Percentiles rank a stretch among this genome's conserved stretches.
Conservation (phyloP, 2,888 invertebrate genomes). For the Colostygia pectinataria region DNA sequence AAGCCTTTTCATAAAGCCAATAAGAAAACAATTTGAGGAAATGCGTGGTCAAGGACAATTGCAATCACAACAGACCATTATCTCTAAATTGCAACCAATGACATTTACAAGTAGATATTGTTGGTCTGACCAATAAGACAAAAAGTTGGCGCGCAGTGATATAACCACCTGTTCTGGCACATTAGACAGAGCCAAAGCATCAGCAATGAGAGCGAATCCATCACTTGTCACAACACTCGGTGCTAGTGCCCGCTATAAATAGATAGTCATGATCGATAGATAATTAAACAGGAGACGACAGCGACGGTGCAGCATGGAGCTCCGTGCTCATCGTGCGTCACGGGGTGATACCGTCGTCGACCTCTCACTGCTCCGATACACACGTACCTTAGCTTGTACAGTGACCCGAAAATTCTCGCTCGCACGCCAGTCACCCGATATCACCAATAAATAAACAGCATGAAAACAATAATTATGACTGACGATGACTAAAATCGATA, state of each 20-base stretch:
- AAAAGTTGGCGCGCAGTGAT: constrained; percentile 12
- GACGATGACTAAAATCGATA: constrained; percentile 75
- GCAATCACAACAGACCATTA: constrained; percentile 13
- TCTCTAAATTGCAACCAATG: constrained; percentile 9
- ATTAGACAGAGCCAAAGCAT: constrained; percentile 15
- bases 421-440: constrained; percentile 58
- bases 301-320: not conserved
- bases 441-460: constrained; percentile 75
- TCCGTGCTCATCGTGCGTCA: constrained; percentile 3
- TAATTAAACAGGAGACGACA: constrained; percentile 33
- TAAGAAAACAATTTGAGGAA: constrained; percentile 27
- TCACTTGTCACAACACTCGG: constrained; percentile 43
- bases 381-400: constrained; percentile 72
- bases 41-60: constrained; percentile 21
- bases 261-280: constrained; percentile 44
- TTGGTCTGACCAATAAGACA: constrained; percentile 15
- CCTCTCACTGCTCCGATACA: constrained; percentile 36
- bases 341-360: constrained; percentile 30
- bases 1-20: constrained; percentile 24
- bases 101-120: constrained; percentile 13
- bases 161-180: constrained; percentile 24
- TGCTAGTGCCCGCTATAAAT: constrained; percentile 40
- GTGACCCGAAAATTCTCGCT: constrained; percentile 72
- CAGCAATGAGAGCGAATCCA: constrained; percentile 33
- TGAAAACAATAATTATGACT: constrained; percentile 61